Percentiles rank a stretch among this genome's conserved stretches.
These are phyloP conservation scores for Odontocerum albicorne DNA, from an alignment of 2,888 invertebrate species.

Conservation along the genomic window DNA sequence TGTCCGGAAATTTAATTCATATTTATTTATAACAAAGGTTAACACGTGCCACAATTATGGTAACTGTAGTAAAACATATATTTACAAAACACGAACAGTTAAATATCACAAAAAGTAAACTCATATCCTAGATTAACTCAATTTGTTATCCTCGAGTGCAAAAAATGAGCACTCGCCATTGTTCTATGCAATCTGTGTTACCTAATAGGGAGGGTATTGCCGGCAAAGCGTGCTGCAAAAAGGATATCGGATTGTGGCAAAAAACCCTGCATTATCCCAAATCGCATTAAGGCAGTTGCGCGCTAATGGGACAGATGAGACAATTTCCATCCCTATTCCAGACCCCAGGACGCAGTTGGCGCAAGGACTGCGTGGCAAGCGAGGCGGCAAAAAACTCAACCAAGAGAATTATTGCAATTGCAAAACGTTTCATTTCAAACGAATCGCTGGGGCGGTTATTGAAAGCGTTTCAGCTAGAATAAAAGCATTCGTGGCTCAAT, in stretches of 20 bases:
- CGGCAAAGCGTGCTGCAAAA: too few species aligned
- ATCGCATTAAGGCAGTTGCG: conserved; percentile 22
- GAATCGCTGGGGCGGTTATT: conserved; percentile 20
- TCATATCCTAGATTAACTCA: neutral
- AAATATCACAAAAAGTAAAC: neutral
- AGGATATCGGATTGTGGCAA: conserved; percentile 1
- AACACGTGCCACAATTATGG: too few species aligned
- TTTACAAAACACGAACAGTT: too few species aligned
- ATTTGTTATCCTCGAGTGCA: neutral
- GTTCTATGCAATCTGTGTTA: too few species aligned
- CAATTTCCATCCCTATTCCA: conserved; percentile 5
- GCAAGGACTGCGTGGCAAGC: conserved; percentile 1
- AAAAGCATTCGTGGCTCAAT: too few species aligned
- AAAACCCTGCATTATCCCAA: conserved; percentile 15
- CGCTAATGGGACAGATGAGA: conserved; percentile 30
- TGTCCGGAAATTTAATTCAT: too few species aligned
- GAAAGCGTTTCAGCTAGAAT: neutral
- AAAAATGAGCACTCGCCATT: too few species aligned
- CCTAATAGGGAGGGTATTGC: too few species aligned
- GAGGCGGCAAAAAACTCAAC: conserved; percentile 20
- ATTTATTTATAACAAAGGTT: too few species aligned
- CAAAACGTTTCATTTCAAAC: conserved; percentile 23
- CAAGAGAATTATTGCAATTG: conserved; percentile 21
- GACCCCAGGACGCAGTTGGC: conserved; percentile 1
- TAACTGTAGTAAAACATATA: too few species aligned